Conservation (phyloP, 2,888 invertebrate genomes). For the Drosophila ustulata region DNA sequence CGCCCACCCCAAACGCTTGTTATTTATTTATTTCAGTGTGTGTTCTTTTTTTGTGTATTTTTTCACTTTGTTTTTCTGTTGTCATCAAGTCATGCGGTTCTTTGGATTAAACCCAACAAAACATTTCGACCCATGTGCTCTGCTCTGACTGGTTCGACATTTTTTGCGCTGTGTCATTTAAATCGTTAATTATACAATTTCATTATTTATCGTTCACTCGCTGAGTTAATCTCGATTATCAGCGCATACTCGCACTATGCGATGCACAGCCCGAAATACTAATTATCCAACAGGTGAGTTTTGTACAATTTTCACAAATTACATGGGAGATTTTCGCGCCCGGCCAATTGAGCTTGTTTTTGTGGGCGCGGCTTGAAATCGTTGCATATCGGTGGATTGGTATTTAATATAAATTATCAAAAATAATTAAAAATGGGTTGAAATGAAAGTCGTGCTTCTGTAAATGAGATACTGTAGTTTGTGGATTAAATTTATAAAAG, state of each 20-base stretch:
- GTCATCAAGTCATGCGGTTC: conserved; percentile 55
- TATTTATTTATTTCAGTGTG: conserved; percentile 15
- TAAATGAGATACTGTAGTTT: not conserved
- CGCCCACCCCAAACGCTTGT: not conserved
- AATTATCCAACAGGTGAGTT: conserved; percentile 11
- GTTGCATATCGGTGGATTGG: not conserved
- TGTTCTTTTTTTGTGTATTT: not conserved
- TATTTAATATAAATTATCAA: not conserved
- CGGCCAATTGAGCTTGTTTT: not conserved
- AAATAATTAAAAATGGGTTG: not conserved
- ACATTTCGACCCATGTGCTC: conserved; percentile 24
- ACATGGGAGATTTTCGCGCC: not conserved
- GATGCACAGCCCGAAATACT: not conserved
- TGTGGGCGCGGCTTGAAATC: not conserved
- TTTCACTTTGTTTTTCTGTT: conserved; percentile 12
- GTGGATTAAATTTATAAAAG: not conserved
- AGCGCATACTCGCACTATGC: conserved; percentile 5
- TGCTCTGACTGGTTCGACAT: conserved; percentile 15
- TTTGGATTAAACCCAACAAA: conserved; percentile 34
- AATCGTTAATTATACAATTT: conserved; percentile 48
- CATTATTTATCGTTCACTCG: conserved; percentile 42
- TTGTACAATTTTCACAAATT: conserved; percentile 8
- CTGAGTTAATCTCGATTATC: conserved; percentile 30
- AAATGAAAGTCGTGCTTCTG: not conserved
- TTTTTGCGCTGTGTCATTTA: conserved; percentile 42